phyloP scores from a whole-genome alignment of 23 tunicate species.

The Styela clava region DNA sequence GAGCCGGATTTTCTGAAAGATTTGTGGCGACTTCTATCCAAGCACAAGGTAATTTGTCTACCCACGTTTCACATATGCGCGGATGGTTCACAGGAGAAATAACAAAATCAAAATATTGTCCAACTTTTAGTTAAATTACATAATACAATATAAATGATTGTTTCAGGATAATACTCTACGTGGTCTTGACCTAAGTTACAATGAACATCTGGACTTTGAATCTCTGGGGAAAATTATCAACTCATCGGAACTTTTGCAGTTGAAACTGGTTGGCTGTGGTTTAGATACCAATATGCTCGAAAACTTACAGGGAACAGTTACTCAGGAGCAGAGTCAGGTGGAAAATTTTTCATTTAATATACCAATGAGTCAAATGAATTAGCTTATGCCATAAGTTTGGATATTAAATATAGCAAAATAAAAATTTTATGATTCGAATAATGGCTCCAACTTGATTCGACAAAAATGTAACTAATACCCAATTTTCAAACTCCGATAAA shows the following conservation, averaged over 20 bases:
- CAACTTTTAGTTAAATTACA: neutral
- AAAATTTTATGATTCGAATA: too few relatives aligned
- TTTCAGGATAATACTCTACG: neutral
- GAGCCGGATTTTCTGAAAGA: neutral
- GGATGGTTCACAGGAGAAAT: neutral
- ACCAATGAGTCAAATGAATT: too few relatives aligned
- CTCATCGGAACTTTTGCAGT: neutral
- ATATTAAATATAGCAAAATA: too few relatives aligned
- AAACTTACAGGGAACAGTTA: neutral
- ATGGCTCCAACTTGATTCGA: too few relatives aligned
- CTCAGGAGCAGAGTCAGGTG: neutral
- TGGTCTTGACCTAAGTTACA: neutral
- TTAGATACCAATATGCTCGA: neutral
- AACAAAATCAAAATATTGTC: neutral
- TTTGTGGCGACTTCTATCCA: neutral
- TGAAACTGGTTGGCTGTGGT: neutral
- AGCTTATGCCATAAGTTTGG: too few relatives aligned
- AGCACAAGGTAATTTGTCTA: too few relatives aligned
- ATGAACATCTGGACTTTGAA: neutral
- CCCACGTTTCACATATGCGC: neutral
- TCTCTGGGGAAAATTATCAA: neutral
- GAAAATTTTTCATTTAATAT: too few relatives aligned
- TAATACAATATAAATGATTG: neutral
- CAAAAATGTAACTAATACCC: too few relatives aligned
- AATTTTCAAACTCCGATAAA: too few relatives aligned